Conservation (phyloP, 2,888 invertebrate genomes). For the Creontiades dilutus region DNA sequence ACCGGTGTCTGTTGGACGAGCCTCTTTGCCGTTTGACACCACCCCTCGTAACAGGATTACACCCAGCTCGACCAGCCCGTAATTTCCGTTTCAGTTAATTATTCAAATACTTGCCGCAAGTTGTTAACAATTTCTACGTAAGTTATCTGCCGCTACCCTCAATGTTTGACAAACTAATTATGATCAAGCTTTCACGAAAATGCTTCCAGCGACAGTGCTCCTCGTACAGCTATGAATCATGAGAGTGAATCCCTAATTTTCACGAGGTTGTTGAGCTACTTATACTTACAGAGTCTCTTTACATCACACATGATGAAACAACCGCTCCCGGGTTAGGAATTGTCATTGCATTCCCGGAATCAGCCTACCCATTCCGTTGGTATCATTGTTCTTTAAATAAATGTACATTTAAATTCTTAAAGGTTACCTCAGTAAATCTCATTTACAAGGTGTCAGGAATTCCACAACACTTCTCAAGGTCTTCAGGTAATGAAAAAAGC, state of each 20-base stretch:
- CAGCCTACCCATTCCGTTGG: too few relatives aligned
- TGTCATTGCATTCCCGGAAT: too few relatives aligned
- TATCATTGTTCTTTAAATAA: too few relatives aligned
- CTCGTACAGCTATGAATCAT: conserved; percentile 29
- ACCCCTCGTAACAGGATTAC: conserved; percentile 6
- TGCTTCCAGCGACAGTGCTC: background rate
- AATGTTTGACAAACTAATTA: conserved; percentile 60
- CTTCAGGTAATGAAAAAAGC: too few relatives aligned
- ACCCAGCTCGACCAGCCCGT: conserved; percentile 7
- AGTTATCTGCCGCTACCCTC: conserved; percentile 35
- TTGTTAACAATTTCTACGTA: conserved; percentile 55
- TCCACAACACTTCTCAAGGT: too few relatives aligned
- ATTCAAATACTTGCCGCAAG: conserved; percentile 49
- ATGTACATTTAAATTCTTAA: too few relatives aligned
- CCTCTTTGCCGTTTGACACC: background rate
- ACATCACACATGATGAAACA: background rate
- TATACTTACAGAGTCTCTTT: conserved; percentile 39
- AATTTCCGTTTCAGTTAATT: conserved; percentile 42
- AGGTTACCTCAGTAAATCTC: too few relatives aligned
- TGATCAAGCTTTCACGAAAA: conserved; percentile 43
- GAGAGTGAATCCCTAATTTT: conserved; percentile 50
- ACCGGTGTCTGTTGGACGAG: background rate
- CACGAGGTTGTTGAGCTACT: conserved; percentile 6
- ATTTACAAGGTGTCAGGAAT: too few relatives aligned
- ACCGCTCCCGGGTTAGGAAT: background rate